phyloP scores from a whole-genome alignment of 2,113 vertebrate species.

The Melanotaenia duboulayi region DNA sequence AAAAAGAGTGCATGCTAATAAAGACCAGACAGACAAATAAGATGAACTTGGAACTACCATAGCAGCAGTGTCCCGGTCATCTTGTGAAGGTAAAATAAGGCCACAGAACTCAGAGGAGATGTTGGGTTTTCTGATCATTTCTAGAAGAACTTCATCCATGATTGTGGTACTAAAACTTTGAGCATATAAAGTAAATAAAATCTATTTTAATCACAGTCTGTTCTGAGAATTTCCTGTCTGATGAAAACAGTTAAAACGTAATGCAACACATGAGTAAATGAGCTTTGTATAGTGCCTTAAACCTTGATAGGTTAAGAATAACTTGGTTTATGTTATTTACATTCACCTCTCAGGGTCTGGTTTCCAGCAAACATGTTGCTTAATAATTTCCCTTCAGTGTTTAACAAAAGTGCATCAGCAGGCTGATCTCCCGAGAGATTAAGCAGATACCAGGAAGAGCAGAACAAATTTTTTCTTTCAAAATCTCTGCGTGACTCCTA shows the following conservation, averaged over 20 bases:
- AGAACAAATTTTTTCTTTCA: not conserved
- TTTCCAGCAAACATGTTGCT: not conserved
- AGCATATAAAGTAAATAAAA: not conserved
- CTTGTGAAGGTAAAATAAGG: slow-evolving; percentile 15
- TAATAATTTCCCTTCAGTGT: not conserved
- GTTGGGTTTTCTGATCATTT: too few species aligned
- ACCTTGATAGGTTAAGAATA: not conserved
- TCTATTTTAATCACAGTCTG: too few species aligned
- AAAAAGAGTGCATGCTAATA: slow-evolving; percentile 35
- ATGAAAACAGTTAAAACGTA: too few species aligned
- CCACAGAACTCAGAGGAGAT: slow-evolving; percentile 8
- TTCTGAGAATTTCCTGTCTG: too few species aligned
- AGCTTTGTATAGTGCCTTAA: not conserved
- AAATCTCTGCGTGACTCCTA: slow-evolving; percentile 26
- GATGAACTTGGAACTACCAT: slow-evolving; percentile 38
- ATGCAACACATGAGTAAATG: too few species aligned
- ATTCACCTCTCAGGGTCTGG: not conserved
- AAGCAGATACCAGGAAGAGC: slow-evolving; percentile 20
- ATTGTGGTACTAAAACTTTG: not conserved
- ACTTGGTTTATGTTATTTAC: not conserved
- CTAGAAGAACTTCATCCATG: not conserved
- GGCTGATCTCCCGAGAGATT: not conserved
- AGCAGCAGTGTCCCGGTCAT: slow-evolving; percentile 28
- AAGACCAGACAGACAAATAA: slow-evolving; percentile 43
- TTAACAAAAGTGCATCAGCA: slow-evolving; percentile 7